These are phyloP conservation scores for Penaeus indicus DNA, from an alignment of 1,140 invertebrate species.

Conservation along the genomic window DNA sequence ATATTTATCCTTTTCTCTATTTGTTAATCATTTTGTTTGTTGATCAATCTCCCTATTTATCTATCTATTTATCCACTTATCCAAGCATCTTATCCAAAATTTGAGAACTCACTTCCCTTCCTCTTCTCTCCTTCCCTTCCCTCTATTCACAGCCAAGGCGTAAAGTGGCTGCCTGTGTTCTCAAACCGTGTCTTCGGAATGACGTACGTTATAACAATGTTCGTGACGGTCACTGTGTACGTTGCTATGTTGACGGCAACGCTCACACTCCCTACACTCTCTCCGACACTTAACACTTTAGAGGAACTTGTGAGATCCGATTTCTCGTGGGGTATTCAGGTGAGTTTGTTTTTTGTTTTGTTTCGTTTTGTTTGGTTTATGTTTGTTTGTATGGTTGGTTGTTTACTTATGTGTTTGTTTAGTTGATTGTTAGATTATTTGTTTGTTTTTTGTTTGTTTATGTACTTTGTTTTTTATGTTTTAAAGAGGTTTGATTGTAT, in stretches of 20 bases:
- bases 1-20: too few species aligned
- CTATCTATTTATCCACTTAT: too few species aligned
- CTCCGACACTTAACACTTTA: constrained; percentile 34
- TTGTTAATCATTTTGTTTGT: too few species aligned
- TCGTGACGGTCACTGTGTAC: constrained; percentile 43
- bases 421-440: neutral
- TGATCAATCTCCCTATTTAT: too few species aligned
- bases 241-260: constrained; percentile 52
- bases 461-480: neutral
- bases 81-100: too few species aligned
- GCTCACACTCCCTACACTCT: constrained; percentile 47
- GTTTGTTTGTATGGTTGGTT: neutral
- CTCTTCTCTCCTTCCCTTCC: neutral
- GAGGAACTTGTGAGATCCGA: constrained; percentile 26
- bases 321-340: constrained; percentile 53
- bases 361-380: neutral
- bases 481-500: too few species aligned
- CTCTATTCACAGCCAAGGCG: constrained; percentile 36
- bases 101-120: too few species aligned
- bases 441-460: neutral
- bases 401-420: neutral
- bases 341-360: neutral
- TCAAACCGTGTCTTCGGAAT: constrained; percentile 8
- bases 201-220: constrained; percentile 34
- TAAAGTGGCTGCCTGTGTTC: neutral